Base-by-base conservation (phyloP, 2,888 invertebrate genomes). In the Xestia xanthographa region DNA sequence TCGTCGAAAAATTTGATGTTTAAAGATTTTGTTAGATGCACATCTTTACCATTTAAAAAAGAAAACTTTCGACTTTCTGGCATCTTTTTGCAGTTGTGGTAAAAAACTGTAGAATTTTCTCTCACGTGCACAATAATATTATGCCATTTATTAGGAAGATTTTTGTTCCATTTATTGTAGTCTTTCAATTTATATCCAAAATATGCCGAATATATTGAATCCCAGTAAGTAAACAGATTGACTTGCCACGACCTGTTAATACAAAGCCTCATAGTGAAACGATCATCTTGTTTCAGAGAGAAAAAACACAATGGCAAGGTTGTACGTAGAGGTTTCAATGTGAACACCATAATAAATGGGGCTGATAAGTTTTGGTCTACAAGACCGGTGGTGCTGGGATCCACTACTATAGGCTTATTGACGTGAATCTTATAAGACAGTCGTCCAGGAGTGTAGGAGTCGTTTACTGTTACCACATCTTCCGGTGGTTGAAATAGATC, bases 301-400 rank as follows among this genome's bases (percentile, higher is more conserved):
- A 26, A 56, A 56, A 56, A 26, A 26, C 56, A 56, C 26, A 56
- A 56, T 5, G 56, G 56, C 14, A 56, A 26, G 14, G 56, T 14
- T 56, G 56, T 12, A 5, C n/a, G 12, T 26, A 56, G 2, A 5
- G 6, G 92, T 79, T 91, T 92, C 50, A 94, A 91, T 45, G 83
- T 82, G 1, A 91, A 80, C 29, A 88, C 87, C 62, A 95, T 82
- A n/a, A 92, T 86, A 63, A 92, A 93, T 4, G 93, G 93, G 67
- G 84, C 84, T 9, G 85, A 72, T 17, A 94, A 53, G 26, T 12
- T 84, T 45, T 75, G 79, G 1, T 85, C 50, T 5, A 79, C 5
- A 6, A 74, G 34, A 5, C 34, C 58, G 29, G 41, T 43, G 5
- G 14, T 0, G 2, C 8, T 5, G 6, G 60, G 17, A 29, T 80